Percentiles rank a stretch among this genome's conserved stretches.
Conservation (phyloP, 2,797 vertebrate genomes). For the Nasua narica region DNA sequence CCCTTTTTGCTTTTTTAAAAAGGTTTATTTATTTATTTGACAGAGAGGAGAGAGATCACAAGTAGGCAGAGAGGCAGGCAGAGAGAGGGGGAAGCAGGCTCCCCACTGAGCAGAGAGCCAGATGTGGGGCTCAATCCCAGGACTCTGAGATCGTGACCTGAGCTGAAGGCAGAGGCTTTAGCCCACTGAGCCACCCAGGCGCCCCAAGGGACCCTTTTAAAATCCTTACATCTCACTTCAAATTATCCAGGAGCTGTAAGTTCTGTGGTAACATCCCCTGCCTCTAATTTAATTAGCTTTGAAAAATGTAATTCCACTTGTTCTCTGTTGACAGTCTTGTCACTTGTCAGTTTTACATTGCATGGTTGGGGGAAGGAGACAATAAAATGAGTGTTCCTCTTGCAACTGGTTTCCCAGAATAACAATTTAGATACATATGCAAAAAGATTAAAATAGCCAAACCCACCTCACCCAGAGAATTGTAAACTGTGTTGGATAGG, state of each 20-base stretch:
- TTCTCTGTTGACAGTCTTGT: not conserved
- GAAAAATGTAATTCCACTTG: not conserved
- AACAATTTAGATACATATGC: not conserved
- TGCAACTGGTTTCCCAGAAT: not conserved
- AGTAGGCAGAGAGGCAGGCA: too few relatives aligned
- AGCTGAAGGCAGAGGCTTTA: too few relatives aligned
- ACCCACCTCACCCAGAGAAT: not conserved
- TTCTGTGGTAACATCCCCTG: not conserved
- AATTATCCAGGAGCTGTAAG: not conserved
- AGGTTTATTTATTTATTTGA: too few relatives aligned
- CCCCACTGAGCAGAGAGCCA: too few relatives aligned
- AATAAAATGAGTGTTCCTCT: not conserved
- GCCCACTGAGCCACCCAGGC: too few relatives aligned
- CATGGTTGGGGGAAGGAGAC: not conserved
- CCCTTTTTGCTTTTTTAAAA: too few relatives aligned
- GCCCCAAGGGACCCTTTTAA: not conserved
- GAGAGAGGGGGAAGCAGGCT: too few relatives aligned
- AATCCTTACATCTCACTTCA: not conserved
- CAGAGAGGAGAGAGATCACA: too few relatives aligned
- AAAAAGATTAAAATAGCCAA: not conserved
- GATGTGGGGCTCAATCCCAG: too few relatives aligned
- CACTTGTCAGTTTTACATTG: not conserved
- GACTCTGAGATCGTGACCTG: too few relatives aligned
- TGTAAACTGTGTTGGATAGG: constrained; percentile 64
- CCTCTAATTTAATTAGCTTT: not conserved